A percentile compares a stretch with the other conserved stretches of the same genome.
These are phyloP conservation scores for Cremastinae sp. DNA, from an alignment of 2,888 invertebrate species.

Conservation along the genomic window DNA sequence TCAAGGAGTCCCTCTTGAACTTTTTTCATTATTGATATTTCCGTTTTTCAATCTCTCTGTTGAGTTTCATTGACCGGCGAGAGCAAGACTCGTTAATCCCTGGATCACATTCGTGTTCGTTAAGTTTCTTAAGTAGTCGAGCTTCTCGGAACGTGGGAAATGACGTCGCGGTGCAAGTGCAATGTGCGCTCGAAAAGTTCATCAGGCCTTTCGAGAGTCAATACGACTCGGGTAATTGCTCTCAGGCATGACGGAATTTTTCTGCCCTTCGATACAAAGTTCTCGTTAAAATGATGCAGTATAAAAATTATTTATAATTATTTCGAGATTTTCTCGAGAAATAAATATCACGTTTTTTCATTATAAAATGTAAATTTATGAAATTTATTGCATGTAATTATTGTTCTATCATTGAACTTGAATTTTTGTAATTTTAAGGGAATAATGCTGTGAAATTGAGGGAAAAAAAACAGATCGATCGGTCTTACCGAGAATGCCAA, in stretches of 20 bases:
- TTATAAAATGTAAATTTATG: no score
- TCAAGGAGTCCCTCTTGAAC: no score
- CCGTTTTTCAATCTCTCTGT: slow-evolving; percentile 16
- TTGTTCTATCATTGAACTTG: no score
- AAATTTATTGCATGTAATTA: no score
- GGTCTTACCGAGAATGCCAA: slow-evolving; percentile 88
- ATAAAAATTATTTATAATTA: slow-evolving; percentile 7
- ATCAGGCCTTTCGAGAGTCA: slow-evolving; percentile 24
- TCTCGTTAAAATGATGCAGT: slow-evolving; percentile 1
- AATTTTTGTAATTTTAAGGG: background rate
- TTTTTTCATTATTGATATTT: slow-evolving; percentile 5
- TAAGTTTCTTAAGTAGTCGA: slow-evolving; percentile 40
- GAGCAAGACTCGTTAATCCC: slow-evolving; percentile 25
- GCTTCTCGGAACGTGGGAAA: slow-evolving; percentile 57
- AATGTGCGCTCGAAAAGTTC: slow-evolving; percentile 34
- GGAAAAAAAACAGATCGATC: slow-evolving; percentile 4
- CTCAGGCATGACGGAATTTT: slow-evolving; percentile 40
- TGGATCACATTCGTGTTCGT: slow-evolving; percentile 41
- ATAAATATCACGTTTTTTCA: no score
- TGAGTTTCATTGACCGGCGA: slow-evolving; percentile 20
- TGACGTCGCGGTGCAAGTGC: slow-evolving; percentile 30
- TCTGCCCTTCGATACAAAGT: slow-evolving; percentile 6
- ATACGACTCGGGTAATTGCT: slow-evolving; percentile 49
- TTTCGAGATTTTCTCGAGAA: background rate
- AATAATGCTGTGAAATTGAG: background rate